Conservation (phyloP, 2,113 vertebrate species). For the Phoenicopterus ruber region DNA sequence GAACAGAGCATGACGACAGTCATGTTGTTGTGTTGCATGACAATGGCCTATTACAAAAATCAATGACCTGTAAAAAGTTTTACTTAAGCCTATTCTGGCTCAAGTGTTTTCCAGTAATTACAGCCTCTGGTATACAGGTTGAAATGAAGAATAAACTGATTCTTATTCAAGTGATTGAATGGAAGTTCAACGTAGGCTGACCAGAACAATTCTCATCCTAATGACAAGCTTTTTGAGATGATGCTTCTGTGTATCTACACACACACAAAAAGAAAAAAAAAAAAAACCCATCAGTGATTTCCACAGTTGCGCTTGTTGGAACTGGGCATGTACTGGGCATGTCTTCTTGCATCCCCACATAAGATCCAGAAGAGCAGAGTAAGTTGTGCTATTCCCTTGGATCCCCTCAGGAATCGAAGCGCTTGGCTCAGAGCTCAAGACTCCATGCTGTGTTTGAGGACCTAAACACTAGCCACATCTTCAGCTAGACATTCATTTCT, state of each 20-base stretch:
- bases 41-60: not conserved
- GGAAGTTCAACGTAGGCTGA: not conserved
- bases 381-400: not conserved
- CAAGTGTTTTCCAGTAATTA: not conserved
- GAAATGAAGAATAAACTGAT: not conserved
- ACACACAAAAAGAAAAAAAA: not conserved
- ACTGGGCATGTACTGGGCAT: accelerated
- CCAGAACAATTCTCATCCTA: not conserved
- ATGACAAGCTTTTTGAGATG: not conserved
- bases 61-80: not conserved
- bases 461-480: not conserved
- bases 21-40: accelerated
- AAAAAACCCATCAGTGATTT: not conserved
- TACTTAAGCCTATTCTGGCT: not conserved
- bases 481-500: accelerated
- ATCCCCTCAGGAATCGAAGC: not conserved
- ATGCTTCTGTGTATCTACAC: not conserved
- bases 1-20: not conserved
- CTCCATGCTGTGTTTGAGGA: not conserved
- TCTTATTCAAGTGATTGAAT: not conserved
- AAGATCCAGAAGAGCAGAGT: not conserved
- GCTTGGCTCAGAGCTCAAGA: not conserved
- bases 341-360: not conserved
- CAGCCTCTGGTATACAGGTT: accelerated
- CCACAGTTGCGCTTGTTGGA: not conserved